Evolutionary conservation across 1,140 invertebrate genomes (phyloP).

Genomic region (Leptinotarsa lineolata): DNA sequence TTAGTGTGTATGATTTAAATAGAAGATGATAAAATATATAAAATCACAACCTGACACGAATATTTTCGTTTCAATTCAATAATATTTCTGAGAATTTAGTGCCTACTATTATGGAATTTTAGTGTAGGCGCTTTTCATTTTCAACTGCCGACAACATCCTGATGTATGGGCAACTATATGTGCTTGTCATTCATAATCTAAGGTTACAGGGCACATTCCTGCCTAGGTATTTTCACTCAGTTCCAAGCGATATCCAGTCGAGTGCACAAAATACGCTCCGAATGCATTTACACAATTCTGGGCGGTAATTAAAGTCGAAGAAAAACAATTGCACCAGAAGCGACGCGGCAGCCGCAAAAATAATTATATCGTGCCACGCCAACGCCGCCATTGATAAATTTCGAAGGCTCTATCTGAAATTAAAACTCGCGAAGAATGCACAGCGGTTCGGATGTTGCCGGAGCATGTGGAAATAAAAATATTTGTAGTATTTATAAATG

Average conservation of each 20-base stretch:
- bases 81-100: no score
- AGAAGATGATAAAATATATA: no score
- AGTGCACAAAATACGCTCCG: not conserved
- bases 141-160: no score
- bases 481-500: slow-evolving; percentile 34
- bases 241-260: not conserved
- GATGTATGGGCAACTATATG: no score
- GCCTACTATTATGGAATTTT: no score
- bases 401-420: slow-evolving; percentile 18
- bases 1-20: no score
- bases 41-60: no score
- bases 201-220: no score
- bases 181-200: no score
- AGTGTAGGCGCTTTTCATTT: no score
- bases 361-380: slow-evolving; percentile 15
- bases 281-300: slow-evolving; percentile 1
- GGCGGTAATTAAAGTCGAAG: slow-evolving; percentile 9
- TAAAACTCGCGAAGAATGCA: slow-evolving; percentile 33
- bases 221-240: not conserved
- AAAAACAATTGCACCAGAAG: slow-evolving; percentile 15
- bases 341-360: slow-evolving; percentile 6
- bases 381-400: slow-evolving; percentile 19
- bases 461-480: slow-evolving; percentile 29
- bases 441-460: slow-evolving; percentile 10
- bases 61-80: no score